Percentiles rank a stretch among this genome's conserved stretches.
Evolutionary conservation across 2,797 vertebrate genomes (phyloP).

Genomic region (Mycteria americana): DNA sequence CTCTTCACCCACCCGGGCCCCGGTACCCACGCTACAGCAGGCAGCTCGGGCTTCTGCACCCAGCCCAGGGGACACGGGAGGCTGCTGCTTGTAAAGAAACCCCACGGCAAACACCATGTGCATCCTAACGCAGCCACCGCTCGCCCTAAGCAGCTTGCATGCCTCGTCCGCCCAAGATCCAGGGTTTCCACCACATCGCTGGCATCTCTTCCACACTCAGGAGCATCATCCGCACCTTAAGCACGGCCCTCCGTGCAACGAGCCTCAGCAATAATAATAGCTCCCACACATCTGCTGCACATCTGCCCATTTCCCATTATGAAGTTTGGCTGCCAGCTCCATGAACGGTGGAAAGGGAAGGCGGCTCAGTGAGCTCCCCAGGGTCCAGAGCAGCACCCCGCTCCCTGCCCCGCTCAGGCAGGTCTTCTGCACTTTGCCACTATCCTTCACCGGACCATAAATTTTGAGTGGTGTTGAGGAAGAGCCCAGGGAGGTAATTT

Average conservation of each 20-base stretch:
- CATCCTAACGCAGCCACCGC: rapidly evolving
- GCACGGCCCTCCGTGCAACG: rapidly evolving
- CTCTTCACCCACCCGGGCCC: background rate
- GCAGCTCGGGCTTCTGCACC: background rate
- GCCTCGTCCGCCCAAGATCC: background rate
- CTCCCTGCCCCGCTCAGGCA: rapidly evolving
- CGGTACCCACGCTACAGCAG: background rate
- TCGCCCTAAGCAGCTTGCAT: background rate
- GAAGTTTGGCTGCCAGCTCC: background rate
- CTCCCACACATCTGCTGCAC: background rate
- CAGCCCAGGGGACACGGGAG: background rate
- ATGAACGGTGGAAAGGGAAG: rapidly evolving
- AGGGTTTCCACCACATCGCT: rapidly evolving
- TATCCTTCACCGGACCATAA: background rate
- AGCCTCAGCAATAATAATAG: background rate
- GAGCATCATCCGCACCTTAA: background rate
- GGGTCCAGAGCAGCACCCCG: rapidly evolving
- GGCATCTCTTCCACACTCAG: background rate
- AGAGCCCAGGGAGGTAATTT: background rate
- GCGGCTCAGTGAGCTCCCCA: rapidly evolving
- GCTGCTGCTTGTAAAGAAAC: background rate
- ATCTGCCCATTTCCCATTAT: background rate
- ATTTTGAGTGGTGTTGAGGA: background rate
- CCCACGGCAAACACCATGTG: rapidly evolving
- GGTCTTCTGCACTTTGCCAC: background rate